Evolutionary conservation across 2,113 vertebrate species (phyloP).

Genomic region (Australoheros scitulus): DNA sequence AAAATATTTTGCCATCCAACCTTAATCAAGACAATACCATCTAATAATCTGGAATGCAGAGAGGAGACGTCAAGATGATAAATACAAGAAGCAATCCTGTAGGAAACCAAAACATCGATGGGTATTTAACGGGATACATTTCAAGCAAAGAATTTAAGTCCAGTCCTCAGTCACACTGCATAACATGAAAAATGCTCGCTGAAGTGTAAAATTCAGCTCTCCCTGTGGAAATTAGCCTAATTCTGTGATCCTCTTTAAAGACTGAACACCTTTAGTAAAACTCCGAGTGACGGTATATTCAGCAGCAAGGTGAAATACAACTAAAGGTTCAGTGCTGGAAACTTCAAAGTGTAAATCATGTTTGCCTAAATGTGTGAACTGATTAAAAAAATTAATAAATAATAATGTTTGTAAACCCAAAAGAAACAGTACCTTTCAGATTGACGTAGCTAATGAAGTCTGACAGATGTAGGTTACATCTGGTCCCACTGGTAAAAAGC

Average conservation of each 20-base stretch:
- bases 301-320: background rate
- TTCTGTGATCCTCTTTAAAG: slow-evolving; percentile 31
- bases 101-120: slow-evolving; percentile 56
- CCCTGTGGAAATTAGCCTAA: slow-evolving; percentile 22
- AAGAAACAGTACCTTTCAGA: slow-evolving; percentile 47
- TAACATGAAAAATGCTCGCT: slow-evolving; percentile 21
- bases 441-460: slow-evolving; percentile 66
- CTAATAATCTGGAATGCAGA: slow-evolving; percentile 35
- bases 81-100: slow-evolving; percentile 32
- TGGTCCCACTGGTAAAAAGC: slow-evolving; percentile 59
- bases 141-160: slow-evolving; percentile 28
- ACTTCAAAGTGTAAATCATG: slow-evolving; percentile 7
- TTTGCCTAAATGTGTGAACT: background rate
- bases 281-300: background rate
- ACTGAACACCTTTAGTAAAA: slow-evolving; percentile 28
- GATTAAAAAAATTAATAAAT: background rate
- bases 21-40: slow-evolving; percentile 42
- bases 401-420: slow-evolving; percentile 24
- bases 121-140: slow-evolving; percentile 44
- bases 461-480: slow-evolving; percentile 78
- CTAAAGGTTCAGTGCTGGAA: background rate
- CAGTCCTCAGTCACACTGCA: slow-evolving; percentile 27
- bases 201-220: slow-evolving; percentile 41
- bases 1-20: slow-evolving; percentile 48
- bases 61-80: slow-evolving; percentile 14